Evolutionary conservation across 2,888 invertebrate species (phyloP).

Genomic region (Galerucella pusilla): DNA sequence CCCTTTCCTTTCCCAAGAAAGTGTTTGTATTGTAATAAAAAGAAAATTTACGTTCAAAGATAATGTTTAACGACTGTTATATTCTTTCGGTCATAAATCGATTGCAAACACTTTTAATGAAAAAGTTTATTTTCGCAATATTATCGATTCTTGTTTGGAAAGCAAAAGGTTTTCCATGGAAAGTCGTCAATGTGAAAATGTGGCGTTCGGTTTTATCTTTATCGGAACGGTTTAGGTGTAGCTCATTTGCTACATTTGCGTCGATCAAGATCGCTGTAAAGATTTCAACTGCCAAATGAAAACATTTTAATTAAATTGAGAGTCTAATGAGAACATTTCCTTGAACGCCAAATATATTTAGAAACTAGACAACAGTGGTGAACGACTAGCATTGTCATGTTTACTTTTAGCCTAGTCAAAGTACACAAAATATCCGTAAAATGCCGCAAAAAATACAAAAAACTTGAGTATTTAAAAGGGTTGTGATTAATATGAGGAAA

Average conservation of each 20-base stretch:
- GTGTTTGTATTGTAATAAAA: slow-evolving; percentile 53
- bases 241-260: slow-evolving; percentile 10
- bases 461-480: no score
- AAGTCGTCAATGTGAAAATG: slow-evolving; percentile 29
- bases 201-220: slow-evolving; percentile 31
- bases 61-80: slow-evolving; percentile 48
- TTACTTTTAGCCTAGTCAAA: no score
- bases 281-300: background rate
- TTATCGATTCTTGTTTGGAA: slow-evolving; percentile 35
- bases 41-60: slow-evolving; percentile 51
- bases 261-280: background rate
- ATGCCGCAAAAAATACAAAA: no score
- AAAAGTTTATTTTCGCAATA: slow-evolving; percentile 51
- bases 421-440: no score
- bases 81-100: slow-evolving; percentile 51
- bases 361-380: no score
- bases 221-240: background rate
- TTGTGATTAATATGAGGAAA: no score
- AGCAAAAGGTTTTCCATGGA: slow-evolving; percentile 21
- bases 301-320: no score
- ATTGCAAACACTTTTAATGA: slow-evolving; percentile 55
- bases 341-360: no score
- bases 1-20: slow-evolving; percentile 11
- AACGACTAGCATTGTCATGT: no score
- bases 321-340: no score